Conservation (phyloP, 2,888 invertebrate genomes). For the Rotaria sp. region DNA sequence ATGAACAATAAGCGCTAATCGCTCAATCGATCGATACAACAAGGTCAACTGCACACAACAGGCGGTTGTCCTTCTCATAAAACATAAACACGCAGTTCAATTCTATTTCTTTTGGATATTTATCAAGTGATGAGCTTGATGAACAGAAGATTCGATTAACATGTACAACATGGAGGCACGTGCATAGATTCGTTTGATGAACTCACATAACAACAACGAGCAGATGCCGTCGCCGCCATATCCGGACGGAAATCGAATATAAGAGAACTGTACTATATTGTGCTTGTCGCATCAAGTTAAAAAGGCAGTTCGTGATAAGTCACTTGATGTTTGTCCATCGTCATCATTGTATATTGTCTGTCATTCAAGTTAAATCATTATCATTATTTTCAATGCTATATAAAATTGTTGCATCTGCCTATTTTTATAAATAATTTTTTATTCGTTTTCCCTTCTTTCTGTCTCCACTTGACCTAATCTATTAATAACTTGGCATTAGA, state of each 20-base stretch:
- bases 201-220: neutral
- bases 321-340: neutral
- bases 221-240: neutral
- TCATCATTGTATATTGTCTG: neutral
- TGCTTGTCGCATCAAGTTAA: neutral
- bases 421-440: neutral
- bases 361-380: no score
- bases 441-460: neutral
- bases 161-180: neutral
- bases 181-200: conserved; percentile 14
- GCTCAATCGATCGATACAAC: neutral
- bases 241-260: conserved; percentile 19
- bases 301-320: conserved; percentile 6
- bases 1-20: neutral
- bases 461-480: conserved; percentile 16
- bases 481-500: neutral
- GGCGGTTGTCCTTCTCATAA: neutral
- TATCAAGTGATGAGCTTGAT: neutral
- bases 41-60: neutral
- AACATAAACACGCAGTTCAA: neutral
- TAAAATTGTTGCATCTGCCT: neutral
- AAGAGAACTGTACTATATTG: conserved; percentile 3
- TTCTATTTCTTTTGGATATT: neutral
- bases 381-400: neutral
- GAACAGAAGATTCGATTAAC: neutral